Conservation (phyloP, 2,113 vertebrate species). For the Naja naja region DNA sequence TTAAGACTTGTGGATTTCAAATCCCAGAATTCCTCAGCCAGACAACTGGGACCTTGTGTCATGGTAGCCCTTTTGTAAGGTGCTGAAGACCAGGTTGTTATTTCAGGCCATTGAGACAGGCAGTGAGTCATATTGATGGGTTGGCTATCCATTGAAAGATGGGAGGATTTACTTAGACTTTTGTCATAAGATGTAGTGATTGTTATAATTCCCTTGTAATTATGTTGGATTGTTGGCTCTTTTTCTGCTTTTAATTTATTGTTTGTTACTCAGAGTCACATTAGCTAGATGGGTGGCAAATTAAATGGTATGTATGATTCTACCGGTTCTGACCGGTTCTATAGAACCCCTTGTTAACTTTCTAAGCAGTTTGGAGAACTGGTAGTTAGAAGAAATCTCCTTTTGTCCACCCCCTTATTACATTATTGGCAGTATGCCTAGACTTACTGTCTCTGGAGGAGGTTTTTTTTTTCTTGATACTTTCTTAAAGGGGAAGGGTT, state of each 20-base stretch:
- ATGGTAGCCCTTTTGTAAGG: background rate
- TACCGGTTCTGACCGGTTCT: no score
- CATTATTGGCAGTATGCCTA: no score
- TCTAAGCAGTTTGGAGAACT: no score
- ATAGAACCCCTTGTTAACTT: no score
- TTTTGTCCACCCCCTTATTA: no score
- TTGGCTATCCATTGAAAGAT: background rate
- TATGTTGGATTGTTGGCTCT: background rate
- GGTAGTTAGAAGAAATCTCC: no score
- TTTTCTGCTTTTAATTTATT: background rate
- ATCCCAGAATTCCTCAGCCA: background rate
- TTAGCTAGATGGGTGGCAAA: background rate
- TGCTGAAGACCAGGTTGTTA: background rate
- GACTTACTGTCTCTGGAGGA: no score
- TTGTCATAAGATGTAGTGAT: background rate
- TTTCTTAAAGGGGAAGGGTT: no score
- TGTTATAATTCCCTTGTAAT: background rate
- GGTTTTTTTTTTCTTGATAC: no score
- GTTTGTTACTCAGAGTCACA: background rate
- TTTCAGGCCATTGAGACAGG: background rate
- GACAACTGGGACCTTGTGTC: background rate
- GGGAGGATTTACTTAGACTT: background rate
- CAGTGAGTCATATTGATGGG: background rate
- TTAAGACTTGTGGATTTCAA: background rate
- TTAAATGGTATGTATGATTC: background rate